These are phyloP conservation scores for Pheosia gnoma DNA, from an alignment of 2,888 invertebrate species.

Conservation along the genomic window DNA sequence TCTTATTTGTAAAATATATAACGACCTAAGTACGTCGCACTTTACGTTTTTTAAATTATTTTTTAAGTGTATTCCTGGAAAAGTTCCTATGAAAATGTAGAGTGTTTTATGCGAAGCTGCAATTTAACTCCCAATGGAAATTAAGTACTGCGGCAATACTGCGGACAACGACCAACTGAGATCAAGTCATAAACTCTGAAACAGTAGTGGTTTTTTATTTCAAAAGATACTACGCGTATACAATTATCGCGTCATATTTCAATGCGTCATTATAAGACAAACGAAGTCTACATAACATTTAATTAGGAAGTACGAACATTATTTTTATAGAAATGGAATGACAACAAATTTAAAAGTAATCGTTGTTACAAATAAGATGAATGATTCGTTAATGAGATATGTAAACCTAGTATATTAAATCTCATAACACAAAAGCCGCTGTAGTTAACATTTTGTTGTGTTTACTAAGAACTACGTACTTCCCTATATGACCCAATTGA, in stretches of 20 bases:
- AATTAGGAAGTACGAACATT: not conserved
- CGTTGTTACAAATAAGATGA: not conserved
- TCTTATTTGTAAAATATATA: no score
- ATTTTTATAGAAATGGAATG: not conserved
- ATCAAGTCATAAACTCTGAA: constrained; percentile 1
- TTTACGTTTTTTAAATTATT: no score
- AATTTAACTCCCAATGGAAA: not conserved
- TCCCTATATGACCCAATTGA: no score
- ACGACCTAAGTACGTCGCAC: no score
- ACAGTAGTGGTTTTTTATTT: constrained; percentile 7
- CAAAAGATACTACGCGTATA: no score
- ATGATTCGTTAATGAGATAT: not conserved
- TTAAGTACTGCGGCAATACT: not conserved
- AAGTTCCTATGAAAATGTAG: not conserved
- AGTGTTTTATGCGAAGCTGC: not conserved
- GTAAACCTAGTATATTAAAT: not conserved
- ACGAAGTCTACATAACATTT: no score
- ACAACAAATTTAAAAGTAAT: not conserved
- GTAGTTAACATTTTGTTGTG: no score
- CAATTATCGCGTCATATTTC: no score
- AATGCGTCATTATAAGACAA: no score
- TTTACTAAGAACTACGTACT: no score
- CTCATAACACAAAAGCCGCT: no score
- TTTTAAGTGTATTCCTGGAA: no score
- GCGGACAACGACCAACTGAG: not conserved